Base-by-base conservation (phyloP, 2,797 vertebrate genomes). In the Centroberyx gerrardi region DNA sequence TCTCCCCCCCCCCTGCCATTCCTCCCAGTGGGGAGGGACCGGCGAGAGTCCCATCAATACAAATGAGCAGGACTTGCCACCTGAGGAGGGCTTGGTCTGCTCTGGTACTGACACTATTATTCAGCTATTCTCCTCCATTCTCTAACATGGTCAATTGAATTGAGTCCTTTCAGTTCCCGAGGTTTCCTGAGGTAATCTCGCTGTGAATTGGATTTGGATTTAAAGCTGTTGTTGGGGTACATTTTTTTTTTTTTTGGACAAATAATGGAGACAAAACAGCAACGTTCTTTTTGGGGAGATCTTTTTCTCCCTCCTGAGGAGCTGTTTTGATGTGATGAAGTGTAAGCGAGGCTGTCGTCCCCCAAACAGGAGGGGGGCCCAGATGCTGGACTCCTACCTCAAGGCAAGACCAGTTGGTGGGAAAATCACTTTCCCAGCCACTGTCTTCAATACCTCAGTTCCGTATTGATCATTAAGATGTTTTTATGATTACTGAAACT, bases 21-120 rank as follows among this genome's bases (percentile, higher is more conserved):
- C 42, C 64, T 74, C 68, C 80, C 80, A 65, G 62, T 29, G 51
- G 80, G 62, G 59, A 61, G 33, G 38, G 67, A 69, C 64, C 81
- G 62, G 63, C 0, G 18, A 83, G 52, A 83, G 54, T 70, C 49
- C 82, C 80, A 72, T 90, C 85, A 68, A 73, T 69, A 80, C 73
- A 80, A 85, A 84, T 2, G 33, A 86, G 74, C 46, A 1, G 0
- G 28, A 74, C 80, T 78, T 33, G 3, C 67, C 84, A 80, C 78
- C 67, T 68, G 70, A 87, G 74, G 81, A 87, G 18, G 66, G 33
- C 69, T 74, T 7, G 52, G 38, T 83, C 69, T 72, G 76, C 70
- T 81, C 65, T 8, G 40, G 38, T 52, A 48, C 74, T 29, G 63
- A 83, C 80, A 65, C 65, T 61, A 68, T 76, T 70, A 76, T 71